A percentile compares a stretch with the other conserved stretches of the same genome.
Evolutionary conservation across 2,797 vertebrate genomes (phyloP).

Genomic region (Molossus alvarezi): DNA sequence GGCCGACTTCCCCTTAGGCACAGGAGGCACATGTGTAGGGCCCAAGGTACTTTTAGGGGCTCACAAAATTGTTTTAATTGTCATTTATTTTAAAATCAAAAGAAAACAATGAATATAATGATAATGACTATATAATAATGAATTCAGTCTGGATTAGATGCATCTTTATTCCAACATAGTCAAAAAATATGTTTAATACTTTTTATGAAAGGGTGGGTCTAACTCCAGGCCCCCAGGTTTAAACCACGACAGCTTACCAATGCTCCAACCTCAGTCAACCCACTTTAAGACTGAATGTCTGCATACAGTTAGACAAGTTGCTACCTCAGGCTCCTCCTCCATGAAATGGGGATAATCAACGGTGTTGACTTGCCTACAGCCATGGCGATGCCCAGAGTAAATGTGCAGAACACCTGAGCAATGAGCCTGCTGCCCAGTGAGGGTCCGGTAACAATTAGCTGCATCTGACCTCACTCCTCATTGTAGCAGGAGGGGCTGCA

Average conservation of each 20-base stretch:
- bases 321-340: background rate
- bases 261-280: background rate
- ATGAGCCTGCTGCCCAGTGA: fast-evolving
- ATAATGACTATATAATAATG: background rate
- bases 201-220: background rate
- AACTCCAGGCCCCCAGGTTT: background rate
- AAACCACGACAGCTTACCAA: background rate
- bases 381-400: fast-evolving
- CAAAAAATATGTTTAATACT: background rate
- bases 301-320: background rate
- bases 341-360: background rate
- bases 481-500: background rate
- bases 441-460: fast-evolving
- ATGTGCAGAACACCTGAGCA: background rate
- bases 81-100: conserved; percentile 13
- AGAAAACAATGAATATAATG: background rate
- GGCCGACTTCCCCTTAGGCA: background rate
- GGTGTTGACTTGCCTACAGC: no score
- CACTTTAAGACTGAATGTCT: background rate
- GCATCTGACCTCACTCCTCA: background rate
- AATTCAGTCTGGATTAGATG: conserved; percentile 21
- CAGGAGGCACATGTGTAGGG: no score
- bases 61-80: background rate
- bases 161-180: background rate
- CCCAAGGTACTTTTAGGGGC: background rate